Base-by-base conservation (phyloP, 2,888 invertebrate species). In the Prosopocoilus inquinatus region DNA sequence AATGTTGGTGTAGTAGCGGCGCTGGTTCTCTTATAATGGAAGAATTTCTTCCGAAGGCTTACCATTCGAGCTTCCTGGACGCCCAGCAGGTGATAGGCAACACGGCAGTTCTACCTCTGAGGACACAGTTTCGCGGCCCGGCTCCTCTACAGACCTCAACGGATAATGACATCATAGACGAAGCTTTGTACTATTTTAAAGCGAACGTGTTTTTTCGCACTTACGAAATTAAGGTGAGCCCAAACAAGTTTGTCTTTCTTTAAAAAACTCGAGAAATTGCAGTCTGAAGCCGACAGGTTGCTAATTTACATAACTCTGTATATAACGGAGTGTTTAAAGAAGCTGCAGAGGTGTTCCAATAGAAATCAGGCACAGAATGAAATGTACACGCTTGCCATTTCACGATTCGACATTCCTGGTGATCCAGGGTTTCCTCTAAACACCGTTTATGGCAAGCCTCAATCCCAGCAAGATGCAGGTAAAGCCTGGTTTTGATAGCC, bases 131-230 rank as follows among this genome's bases (percentile, higher is more conserved):
- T 72, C 85, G 96, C 67, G 99, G 99, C 5, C 98, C 98, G 33
- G 96, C 97, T 4, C 92, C 94, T 8, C 80, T 81, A 50, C 79
- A 79, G 38, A 80, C 79, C 11, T 80, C 79, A n/a, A 82, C 80
- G 57, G 84, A 85, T 50, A 68, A 70, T 53, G 99, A 99, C 78
- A 91, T 99, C 61, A 91, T 99, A 65, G 99, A 99, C 78, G 99
- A 99, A 82, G 94, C 97, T 50, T 82, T 99, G 34, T 91, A 91
- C 72, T 99, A 87, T 77, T 99, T 99, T 78, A 98, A 96, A 80
- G 97, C 99, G 1, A 99, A 99, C 80, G 96, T 99, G 0, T 99
- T 99, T 79, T 99, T 99, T 77, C 87, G 97, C 65, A 97, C 96
- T 34, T 99, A 97, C 78, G 98, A 99, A 82, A 96, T 99, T 58